Conservation (phyloP, 2,888 invertebrate genomes). For the Peribatodes rhomboidaria region DNA sequence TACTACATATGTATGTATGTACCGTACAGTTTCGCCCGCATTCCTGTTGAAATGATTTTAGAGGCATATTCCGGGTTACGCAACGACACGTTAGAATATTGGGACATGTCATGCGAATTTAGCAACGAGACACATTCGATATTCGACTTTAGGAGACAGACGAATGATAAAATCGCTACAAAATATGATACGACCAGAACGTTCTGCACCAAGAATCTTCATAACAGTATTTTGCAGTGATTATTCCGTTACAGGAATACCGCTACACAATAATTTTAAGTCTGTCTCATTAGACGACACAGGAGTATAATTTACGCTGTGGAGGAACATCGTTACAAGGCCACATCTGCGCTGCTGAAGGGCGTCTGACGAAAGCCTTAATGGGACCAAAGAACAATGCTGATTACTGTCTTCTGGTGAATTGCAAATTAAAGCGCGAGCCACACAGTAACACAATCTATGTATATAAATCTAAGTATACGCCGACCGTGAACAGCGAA, state of each 20-base stretch:
- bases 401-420: slow-evolving; percentile 8
- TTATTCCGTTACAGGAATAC: slow-evolving; percentile 29
- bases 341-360: neutral
- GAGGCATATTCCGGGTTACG: slow-evolving; percentile 12
- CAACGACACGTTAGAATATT: slow-evolving; percentile 18
- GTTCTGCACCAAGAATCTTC: slow-evolving; percentile 21
- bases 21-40: slow-evolving; percentile 8
- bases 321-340: slow-evolving; percentile 9
- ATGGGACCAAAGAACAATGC: slow-evolving; percentile 6
- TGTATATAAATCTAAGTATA: too few relatives aligned
- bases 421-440: slow-evolving; percentile 8
- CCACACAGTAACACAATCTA: slow-evolving; percentile 1
- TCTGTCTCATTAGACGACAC: slow-evolving; percentile 22
- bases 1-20: slow-evolving; percentile 1
- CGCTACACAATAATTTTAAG: slow-evolving; percentile 21
- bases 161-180: slow-evolving; percentile 7
- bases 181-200: neutral
- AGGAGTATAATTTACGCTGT: slow-evolving; percentile 24
- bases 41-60: slow-evolving; percentile 5
- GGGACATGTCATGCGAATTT: slow-evolving; percentile 28
- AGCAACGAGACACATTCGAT: slow-evolving; percentile 13
- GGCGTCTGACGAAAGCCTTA: neutral
- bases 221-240: slow-evolving; percentile 24
- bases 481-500: neutral
- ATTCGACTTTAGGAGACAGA: slow-evolving; percentile 1